Evolutionary conservation across 2,113 vertebrate species (phyloP).

Genomic region (Procavia capensis): DNA sequence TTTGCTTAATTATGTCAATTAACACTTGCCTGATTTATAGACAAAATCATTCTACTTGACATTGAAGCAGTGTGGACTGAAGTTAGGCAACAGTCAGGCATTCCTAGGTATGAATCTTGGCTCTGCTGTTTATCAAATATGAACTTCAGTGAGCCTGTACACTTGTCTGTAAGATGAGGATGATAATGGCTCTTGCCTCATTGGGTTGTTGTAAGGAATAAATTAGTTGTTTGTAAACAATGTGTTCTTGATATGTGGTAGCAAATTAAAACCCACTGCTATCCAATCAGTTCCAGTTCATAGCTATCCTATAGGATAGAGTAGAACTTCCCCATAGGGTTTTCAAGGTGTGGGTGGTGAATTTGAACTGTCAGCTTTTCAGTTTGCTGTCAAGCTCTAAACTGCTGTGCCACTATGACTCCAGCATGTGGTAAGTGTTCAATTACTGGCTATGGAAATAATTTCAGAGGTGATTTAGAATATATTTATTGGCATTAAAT

Average conservation of each 20-base stretch:
- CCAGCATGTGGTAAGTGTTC: neutral
- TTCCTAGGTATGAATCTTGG: neutral
- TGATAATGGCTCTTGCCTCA: neutral
- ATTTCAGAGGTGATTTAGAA: slow-evolving; percentile 44
- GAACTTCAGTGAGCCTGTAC: neutral
- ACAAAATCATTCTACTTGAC: neutral
- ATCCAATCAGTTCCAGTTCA: too few relatives aligned
- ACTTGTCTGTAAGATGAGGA: neutral
- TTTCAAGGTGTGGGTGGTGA: too few relatives aligned
- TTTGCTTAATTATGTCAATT: neutral
- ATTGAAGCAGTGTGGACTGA: neutral
- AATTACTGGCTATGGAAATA: slow-evolving; percentile 16
- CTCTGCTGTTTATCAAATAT: neutral
- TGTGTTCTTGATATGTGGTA: too few relatives aligned
- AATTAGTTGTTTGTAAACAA: neutral
- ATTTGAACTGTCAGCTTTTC: too few relatives aligned
- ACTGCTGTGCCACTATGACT: too few relatives aligned
- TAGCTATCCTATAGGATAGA: too few relatives aligned
- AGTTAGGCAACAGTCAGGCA: neutral
- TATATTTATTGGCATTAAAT: neutral
- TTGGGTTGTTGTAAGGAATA: neutral
- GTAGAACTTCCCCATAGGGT: too few relatives aligned
- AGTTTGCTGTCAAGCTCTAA: too few relatives aligned
- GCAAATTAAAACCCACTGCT: too few relatives aligned
- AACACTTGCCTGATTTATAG: neutral